Conservation (phyloP, 2,888 invertebrate species). For the Reticulitermes lucifugus region DNA sequence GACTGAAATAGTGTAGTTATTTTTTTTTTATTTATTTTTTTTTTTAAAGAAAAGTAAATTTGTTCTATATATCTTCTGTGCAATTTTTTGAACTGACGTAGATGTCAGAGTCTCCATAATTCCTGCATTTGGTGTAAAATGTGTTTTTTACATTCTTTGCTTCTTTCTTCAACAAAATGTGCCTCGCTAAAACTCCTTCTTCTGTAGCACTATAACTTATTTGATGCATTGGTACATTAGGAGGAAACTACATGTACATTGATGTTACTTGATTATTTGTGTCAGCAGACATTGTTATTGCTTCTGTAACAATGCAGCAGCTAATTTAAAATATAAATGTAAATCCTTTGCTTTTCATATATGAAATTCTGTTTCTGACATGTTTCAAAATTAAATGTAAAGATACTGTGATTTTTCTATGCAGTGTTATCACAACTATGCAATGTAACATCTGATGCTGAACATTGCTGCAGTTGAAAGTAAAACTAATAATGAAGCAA, state of each 20-base stretch:
- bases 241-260: neutral
- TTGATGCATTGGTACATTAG: neutral
- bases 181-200: neutral
- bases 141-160: neutral
- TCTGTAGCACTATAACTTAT: neutral
- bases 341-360: neutral
- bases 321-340: neutral
- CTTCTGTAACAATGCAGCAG: neutral
- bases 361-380: neutral
- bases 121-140: neutral
- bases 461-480: neutral
- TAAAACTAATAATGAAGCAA: neutral
- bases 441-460: neutral
- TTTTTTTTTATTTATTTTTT: neutral
- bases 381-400: neutral
- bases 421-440: neutral
- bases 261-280: neutral
- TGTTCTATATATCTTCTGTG: neutral
- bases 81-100: neutral
- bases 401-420: neutral
- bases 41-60: neutral
- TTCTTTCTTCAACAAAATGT: neutral
- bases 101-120: neutral
- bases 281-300: neutral
- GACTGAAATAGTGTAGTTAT: neutral